Base-by-base conservation (phyloP, 2,888 invertebrate genomes). In the Lithophane ornitopus region DNA sequence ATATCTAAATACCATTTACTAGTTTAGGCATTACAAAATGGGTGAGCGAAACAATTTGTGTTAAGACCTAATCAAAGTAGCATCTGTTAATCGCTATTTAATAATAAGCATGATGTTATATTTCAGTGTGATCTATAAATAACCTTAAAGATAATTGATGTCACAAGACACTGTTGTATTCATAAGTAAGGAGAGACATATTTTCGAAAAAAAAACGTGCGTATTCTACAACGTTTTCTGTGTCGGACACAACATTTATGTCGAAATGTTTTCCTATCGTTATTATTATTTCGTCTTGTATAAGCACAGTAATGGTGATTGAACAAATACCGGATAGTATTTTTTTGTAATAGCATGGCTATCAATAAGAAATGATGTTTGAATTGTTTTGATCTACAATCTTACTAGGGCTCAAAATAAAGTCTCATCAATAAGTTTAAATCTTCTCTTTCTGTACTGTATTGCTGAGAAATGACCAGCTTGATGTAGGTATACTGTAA, bases 201-300 rank as follows among this genome's bases (percentile, higher is more conserved):
- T 28, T 56, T 54, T 19, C 54, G 41, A 2, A 28, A 11, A 62
- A 1, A 56, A 49, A 56, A 52, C 79, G 19, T 34, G 6, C 4
- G 12, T 7, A 3, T 66, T 79, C 7, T 52, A 11, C 11, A 0
- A 34, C 22, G 9, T 49, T 59, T 28, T 68, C 69, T 52, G 34
- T 44, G 26, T 52, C 44, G 4, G 16, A 52, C 71, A 70, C n/a
- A 39, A 70, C 26, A 34, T 41, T 11, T 66, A 22, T 39, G 26
- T 76, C 16, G 39, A 39, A 56, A 62, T 72, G n/a, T 76, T 80
- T 39, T 62, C 19, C 22, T 61, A 54, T n/a, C 58, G 44, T 54
- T 65, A 65, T 69, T 19, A 52, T 26, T 73, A 52, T 73, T 26
- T 41, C 54, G 2, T 39, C 26, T 26, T 52, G 39, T 22, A 28